Base-by-base conservation (phyloP, 2,113 vertebrate genomes). In the Tupaia chinensis region DNA sequence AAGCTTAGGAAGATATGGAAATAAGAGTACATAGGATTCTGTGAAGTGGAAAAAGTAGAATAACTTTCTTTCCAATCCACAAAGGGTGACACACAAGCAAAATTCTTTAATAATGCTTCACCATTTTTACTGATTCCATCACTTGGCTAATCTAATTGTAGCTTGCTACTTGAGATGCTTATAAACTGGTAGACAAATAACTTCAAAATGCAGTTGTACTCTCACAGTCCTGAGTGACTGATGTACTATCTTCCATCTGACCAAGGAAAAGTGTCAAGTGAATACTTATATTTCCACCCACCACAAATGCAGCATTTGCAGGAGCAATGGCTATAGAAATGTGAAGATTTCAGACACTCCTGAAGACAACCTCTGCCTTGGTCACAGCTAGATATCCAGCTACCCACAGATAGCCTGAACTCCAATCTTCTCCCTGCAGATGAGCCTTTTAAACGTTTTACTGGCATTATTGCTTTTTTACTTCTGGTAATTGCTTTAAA, bases 401-500 rank as follows among this genome's bases (percentile, higher is more conserved):
- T 93, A 78, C 68, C 94, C 61, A 8, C 66, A 80, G 68, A 86
- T 5, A 54, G 76, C 82, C 81, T 96, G 78, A 29, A 61, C 69
- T 66, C 96, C 66, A 81, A 95, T 80, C 25, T 22, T 73, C 66
- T 94, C 97, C 91, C 93, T 97, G 94, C 66, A 97, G 94, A 94
- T 87, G 73, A 34, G 29, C 74, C 89, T 93, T 98, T 97, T 96
- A 85, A 96, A 97, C 97, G 58, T 98, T 97, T 98, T 98, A 96
- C 97, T 98, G 97, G 98, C 98, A 98, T 96, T 95, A 89, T 81
- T 97, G 97, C 91, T 94, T 88, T 98, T 98, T 98, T 98, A 98
- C 96, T 99, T 98, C 99, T 99, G 98, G 98, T 99, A 99, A 99
- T 98, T 98, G 98, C 98, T 98, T 98, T 98, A 97, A 97, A 98